Evolutionary conservation across 2,113 vertebrate genomes (phyloP).

Genomic region (Myrmecophaga tridactyla): DNA sequence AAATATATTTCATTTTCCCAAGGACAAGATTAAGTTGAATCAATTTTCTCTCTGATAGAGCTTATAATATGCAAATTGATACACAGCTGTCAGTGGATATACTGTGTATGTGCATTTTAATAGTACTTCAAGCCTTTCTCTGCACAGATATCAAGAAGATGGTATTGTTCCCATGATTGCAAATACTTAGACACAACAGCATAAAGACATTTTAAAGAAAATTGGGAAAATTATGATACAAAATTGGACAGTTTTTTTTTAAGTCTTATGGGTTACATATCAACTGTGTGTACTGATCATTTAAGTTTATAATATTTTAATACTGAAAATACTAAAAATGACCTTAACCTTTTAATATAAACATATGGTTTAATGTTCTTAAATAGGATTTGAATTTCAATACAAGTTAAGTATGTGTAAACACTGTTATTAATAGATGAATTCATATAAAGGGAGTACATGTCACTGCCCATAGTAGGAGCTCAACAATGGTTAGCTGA

Average conservation of each 20-base stretch:
- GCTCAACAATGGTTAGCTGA: not conserved
- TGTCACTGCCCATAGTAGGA: not conserved
- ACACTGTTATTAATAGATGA: not conserved
- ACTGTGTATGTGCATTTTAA: not conserved
- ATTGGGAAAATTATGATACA: not conserved
- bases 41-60: conserved; percentile 8
- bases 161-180: not conserved
- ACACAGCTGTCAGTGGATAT: not conserved
- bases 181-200: not conserved
- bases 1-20: conserved; percentile 47
- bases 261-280: not conserved
- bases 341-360: conserved; percentile 20
- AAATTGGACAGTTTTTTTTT: not conserved
- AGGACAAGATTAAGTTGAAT: conserved; percentile 48
- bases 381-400: not conserved
- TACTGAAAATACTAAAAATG: not conserved
- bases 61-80: not conserved
- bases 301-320: conserved; percentile 21
- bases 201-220: not conserved
- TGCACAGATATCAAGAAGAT: not conserved
- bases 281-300: not conserved
- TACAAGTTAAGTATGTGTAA: not conserved
- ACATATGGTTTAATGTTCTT: not conserved
- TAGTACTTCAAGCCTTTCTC: not conserved
- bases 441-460: not conserved